Evolutionary conservation across 2,888 invertebrate genomes (phyloP), one percentile per base, ranked within the genome.

Genomic region (Drosophila recens): DNA sequence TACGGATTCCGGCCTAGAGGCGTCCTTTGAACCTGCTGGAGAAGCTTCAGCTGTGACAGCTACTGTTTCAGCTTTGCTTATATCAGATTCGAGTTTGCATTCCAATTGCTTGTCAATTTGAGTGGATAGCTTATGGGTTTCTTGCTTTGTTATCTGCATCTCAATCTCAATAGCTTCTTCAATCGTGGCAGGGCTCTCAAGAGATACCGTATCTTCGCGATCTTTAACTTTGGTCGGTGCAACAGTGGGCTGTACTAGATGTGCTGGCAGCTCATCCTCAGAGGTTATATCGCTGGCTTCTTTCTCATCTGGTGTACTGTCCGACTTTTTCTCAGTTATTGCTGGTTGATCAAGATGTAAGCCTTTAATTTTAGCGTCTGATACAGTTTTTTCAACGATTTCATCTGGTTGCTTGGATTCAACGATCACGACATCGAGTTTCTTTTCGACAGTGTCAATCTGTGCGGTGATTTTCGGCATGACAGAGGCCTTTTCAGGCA

Each of bases 131-230:
- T 77, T 78, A 10, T 67, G 73, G n/a, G 73, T 69, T 4, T 71
- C 67, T 9, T 84, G 82, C 13, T 80, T 40, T 0, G 82, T 54
- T 62, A 87, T 76, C 67, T 90, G 83, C 56, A 88, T 84, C 76
- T 92, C 92, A 0, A 91, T 86, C 52, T 91, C 92, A 56, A 92
- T 92, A 2, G 92, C 92, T 84, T 92, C 92, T 70, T 92, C 92
- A 34, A 92, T 91, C 0, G 92, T 92, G 0, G 90, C 91, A 0
- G 92, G 92, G 36, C 92, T 92, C 40, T 91, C 92, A 2, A 91
- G 61, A 4, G 92, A 92, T 5, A 80, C 71, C 1, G 91, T 90
- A 9, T 92, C 92, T 48, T 91, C 91, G 1, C 80, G 87, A 0
- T 92, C 90, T 56, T 88, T 92, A 0, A 80, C 34, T 49, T 86